phyloP scores from a whole-genome alignment of 2,113 vertebrate genomes.

The Xiphorhynchus elegans region DNA sequence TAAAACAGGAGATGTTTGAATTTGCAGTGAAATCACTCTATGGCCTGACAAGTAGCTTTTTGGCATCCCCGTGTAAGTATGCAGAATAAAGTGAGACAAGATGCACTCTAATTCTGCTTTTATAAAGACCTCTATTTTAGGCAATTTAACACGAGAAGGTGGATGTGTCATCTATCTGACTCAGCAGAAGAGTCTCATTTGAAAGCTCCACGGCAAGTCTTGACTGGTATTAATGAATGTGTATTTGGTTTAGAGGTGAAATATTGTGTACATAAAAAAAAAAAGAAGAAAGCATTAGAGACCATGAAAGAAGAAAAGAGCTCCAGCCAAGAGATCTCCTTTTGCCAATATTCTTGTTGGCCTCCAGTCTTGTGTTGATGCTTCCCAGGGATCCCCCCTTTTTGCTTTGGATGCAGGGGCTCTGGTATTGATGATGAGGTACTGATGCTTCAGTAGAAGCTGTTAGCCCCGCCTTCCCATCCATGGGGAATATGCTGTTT shows the following conservation, averaged over 20 bases:
- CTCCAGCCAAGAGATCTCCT: not conserved
- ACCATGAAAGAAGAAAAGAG: not conserved
- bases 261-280: not conserved
- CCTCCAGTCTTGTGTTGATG: not conserved
- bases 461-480: not conserved
- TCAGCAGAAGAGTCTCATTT: slow-evolving; percentile 51
- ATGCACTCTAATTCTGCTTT: not conserved
- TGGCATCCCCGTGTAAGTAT: not conserved
- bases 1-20: slow-evolving; percentile 17
- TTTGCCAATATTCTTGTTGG: not conserved
- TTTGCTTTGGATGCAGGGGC: not conserved
- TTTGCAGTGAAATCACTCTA: not conserved
- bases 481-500: not conserved
- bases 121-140: slow-evolving; percentile 31
- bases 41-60: not conserved
- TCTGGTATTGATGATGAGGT: not conserved
- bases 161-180: slow-evolving; percentile 28
- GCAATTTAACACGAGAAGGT: slow-evolving; percentile 6
- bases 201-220: not conserved
- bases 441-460: not conserved
- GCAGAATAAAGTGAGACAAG: not conserved
- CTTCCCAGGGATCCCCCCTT: not conserved
- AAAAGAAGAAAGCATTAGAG: not conserved
- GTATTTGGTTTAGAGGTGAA: slow-evolving; percentile 16
- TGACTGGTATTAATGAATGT: slow-evolving; percentile 2